These are phyloP conservation scores for Phenganax marumi DNA, from an alignment of 92 coral and sea anemone genomes.

Conservation along the genomic window DNA sequence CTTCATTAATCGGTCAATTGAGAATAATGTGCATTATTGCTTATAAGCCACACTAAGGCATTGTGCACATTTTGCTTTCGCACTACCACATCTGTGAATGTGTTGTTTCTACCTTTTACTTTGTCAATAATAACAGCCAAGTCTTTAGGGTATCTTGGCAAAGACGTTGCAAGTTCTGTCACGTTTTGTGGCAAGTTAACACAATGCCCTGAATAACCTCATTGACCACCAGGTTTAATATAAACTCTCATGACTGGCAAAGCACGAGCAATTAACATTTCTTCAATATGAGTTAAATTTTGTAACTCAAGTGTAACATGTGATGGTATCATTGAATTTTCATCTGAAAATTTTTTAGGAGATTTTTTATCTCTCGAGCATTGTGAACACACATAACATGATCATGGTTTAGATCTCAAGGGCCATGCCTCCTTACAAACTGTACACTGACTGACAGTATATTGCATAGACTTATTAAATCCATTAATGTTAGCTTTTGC, in stretches of 20 bases:
- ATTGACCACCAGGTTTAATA: too few relatives aligned
- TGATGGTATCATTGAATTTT: constrained; percentile 56
- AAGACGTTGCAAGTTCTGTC: too few relatives aligned
- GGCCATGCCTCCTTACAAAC: too few relatives aligned
- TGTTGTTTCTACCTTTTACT: too few relatives aligned
- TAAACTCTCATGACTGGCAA: too few relatives aligned
- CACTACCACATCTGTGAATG: too few relatives aligned
- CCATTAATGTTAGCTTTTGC: constrained; percentile 47
- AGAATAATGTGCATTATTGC: background rate
- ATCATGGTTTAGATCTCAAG: constrained; percentile 29
- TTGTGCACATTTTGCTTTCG: constrained; percentile 46
- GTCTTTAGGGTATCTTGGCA: too few relatives aligned
- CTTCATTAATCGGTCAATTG: constrained; percentile 16
- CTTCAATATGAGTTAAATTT: constrained; percentile 53
- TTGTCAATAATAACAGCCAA: too few relatives aligned
- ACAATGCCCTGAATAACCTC: too few relatives aligned
- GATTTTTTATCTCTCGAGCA: too few relatives aligned
- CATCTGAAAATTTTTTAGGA: constrained; percentile 46
- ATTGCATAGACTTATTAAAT: constrained; percentile 26
- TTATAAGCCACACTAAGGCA: constrained; percentile 32
- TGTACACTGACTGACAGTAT: constrained; percentile 40
- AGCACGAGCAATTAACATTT: too few relatives aligned
- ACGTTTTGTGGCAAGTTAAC: too few relatives aligned
- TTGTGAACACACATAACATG: constrained; percentile 39
- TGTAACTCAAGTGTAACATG: constrained; percentile 58